Base-by-base conservation (phyloP, 1,140 invertebrate species). In the Galleria mellonella region DNA sequence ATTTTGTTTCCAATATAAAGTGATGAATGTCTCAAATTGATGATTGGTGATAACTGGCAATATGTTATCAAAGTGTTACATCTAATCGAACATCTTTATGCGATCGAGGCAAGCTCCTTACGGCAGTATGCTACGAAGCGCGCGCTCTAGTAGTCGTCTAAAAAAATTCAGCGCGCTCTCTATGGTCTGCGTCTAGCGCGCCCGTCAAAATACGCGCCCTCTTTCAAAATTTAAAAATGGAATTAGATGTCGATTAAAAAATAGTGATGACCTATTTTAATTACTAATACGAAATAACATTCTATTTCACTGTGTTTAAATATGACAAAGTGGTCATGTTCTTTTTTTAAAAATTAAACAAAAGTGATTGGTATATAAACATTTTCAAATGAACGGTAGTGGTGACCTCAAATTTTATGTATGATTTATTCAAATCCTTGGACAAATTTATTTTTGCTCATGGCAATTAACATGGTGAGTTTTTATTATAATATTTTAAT, bases 391-490 rank as follows among this genome's bases (percentile, higher is more conserved):
- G 75, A 66, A 73, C 72, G 68, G 57, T 54, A 64, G 75, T 72
- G 70, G 50, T 60, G 58, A 62, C 52, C 60, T 71, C 55, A 82
- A 76, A 62, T 74, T 83, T 81, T 79, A 83, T 83, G 77, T 82
- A 83, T 83, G 79, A 83, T 79, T 83, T 81, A 83, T 83, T 74
- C 70, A 79, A 82, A 57, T 72, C 60, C 67, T 72, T 74, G 77
- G 79, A 79, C 62, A 76, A 74, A 72, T 62, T 65, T 83, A 72
- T 60, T 76, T 78, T 79, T 83, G 75, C 79, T 82, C 45, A 74
- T 78, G 62, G 79, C 79, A 79, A 78, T 79, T 77, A 77, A 75
- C 62, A 76, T 74, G 79, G 79, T 83, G 47, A 83, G 79, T 82
- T 44, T 47, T 42, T 45, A 50, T 54, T n/a, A n/a, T n/a, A n/a